phyloP scores from a whole-genome alignment of 1,140 invertebrate species.

The Calosoma granatense region DNA sequence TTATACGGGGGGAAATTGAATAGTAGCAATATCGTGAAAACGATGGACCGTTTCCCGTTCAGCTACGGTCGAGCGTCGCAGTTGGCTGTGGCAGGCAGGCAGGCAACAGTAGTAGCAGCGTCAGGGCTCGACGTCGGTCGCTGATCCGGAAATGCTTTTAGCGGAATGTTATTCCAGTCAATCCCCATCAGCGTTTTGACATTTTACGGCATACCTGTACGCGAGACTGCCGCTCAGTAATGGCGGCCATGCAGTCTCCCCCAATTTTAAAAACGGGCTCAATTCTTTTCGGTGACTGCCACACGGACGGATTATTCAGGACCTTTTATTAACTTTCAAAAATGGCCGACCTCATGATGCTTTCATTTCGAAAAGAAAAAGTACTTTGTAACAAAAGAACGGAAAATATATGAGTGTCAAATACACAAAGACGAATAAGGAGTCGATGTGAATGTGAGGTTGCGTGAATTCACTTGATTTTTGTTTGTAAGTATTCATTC shows the following conservation, averaged over 20 bases:
- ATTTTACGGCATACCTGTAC: constrained; percentile 15
- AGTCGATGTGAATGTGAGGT: not conserved
- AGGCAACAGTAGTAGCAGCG: not conserved
- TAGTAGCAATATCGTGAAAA: constrained; percentile 16
- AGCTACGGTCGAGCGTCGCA: no score
- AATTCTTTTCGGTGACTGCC: not conserved
- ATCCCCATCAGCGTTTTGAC: constrained; percentile 24
- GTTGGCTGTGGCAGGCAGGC: not conserved
- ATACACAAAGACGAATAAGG: not conserved
- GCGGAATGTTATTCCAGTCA: constrained; percentile 23
- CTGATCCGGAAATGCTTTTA: constrained; percentile 28
- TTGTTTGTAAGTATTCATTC: not conserved
- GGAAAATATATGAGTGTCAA: not conserved
- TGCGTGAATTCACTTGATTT: not conserved
- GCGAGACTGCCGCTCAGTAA: not conserved
- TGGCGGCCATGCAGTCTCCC: not conserved
- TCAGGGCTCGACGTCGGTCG: constrained; percentile 19
- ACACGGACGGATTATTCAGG: not conserved
- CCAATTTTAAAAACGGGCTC: constrained; percentile 1
- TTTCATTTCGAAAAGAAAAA: not conserved
- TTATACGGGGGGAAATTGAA: constrained; percentile 26
- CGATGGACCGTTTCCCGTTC: constrained; percentile 1
- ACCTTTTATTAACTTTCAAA: not conserved
- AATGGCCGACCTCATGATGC: no score
- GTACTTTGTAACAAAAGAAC: not conserved